Evolutionary conservation across 2,113 vertebrate species (phyloP).

Genomic region (Lichenostomus cassidix): DNA sequence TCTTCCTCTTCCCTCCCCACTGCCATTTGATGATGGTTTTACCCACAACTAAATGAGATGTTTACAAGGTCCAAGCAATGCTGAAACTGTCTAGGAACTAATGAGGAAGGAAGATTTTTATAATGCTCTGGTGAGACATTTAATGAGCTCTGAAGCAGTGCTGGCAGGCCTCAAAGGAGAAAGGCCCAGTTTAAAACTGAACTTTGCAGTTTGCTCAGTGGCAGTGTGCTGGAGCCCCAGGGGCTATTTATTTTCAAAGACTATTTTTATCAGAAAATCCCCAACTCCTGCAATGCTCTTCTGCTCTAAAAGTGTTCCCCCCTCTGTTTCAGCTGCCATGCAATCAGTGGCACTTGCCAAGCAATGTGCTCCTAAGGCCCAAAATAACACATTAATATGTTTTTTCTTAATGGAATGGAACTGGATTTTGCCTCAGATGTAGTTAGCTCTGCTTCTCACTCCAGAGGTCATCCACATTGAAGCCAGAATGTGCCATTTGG

Average conservation of each 20-base stretch:
- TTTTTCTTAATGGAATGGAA: not conserved
- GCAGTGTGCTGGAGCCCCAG: not conserved
- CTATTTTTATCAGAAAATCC: constrained; percentile 17
- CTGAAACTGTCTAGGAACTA: not conserved
- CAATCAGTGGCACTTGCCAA: not conserved
- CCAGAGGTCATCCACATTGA: not conserved
- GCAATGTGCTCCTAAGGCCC: not conserved
- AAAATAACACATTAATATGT: not conserved
- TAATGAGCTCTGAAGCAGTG: constrained; percentile 17
- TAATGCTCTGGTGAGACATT: not conserved
- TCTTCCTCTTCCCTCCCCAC: not conserved
- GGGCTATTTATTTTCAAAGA: not conserved
- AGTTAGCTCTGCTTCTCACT: not conserved
- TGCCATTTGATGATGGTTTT: not conserved
- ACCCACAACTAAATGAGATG: not conserved
- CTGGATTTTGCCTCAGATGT: not conserved
- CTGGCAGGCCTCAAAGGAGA: constrained; percentile 17
- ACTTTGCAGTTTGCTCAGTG: not conserved
- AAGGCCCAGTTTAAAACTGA: not conserved
- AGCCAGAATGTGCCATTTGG: not conserved
- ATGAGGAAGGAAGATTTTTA: constrained; percentile 1
- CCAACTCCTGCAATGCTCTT: not conserved
- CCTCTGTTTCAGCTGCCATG: not conserved
- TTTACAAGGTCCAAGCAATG: not conserved
- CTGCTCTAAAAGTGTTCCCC: not conserved